A percentile compares a stretch with the other conserved stretches of the same genome.
Conservation (phyloP, 2,888 invertebrate genomes). For the Leptura quadrifasciata region DNA sequence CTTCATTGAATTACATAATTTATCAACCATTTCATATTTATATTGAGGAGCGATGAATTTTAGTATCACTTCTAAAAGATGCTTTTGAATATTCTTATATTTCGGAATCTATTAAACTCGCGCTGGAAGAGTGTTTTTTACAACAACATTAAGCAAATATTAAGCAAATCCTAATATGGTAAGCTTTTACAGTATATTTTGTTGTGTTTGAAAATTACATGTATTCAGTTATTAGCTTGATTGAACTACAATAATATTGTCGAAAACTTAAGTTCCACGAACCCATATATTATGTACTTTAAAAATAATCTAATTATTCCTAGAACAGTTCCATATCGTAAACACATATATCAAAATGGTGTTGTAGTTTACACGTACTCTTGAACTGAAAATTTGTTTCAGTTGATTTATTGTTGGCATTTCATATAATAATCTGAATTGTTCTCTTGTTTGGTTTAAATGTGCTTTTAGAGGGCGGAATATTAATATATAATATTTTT, state of each 20-base stretch:
- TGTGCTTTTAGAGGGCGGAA: no score
- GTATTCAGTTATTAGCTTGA: no score
- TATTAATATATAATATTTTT: no score
- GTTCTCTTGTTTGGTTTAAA: neutral
- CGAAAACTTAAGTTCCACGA: no score
- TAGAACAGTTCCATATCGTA: neutral
- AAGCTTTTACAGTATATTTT: no score
- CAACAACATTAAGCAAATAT: no score
- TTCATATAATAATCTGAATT: neutral
- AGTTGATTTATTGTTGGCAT: neutral
- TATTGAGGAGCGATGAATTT: conserved; percentile 36
- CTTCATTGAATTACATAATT: conserved; percentile 36
- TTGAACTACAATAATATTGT: no score
- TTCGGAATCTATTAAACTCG: conserved; percentile 10
- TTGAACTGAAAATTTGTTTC: neutral
- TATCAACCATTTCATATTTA: conserved; percentile 39
- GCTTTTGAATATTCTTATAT: conserved; percentile 14
- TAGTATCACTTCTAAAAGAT: conserved; percentile 35
- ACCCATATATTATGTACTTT: no score
- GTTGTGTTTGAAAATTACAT: no score
- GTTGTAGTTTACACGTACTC: neutral
- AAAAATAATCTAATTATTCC: neutral
- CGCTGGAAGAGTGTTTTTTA: neutral
- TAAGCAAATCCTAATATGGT: no score
- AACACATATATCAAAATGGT: neutral